phyloP scores from a whole-genome alignment of 2,888 invertebrate genomes.

The Nomada ferruginata region DNA sequence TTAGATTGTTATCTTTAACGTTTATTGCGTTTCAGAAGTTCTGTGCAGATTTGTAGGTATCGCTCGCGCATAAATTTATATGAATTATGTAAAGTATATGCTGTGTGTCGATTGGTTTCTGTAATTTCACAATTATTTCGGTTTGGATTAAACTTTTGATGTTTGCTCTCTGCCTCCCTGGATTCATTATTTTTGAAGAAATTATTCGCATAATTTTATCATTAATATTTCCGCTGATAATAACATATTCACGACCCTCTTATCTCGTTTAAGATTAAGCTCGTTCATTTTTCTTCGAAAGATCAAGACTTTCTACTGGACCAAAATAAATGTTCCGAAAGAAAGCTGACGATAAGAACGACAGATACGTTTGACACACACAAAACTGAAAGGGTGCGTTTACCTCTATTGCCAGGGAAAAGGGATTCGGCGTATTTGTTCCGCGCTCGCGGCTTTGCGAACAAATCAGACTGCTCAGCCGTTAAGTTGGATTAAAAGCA shows the following conservation, averaged over 20 bases:
- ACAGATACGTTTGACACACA: neutral
- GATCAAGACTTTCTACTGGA: neutral
- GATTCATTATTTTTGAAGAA: too few relatives aligned
- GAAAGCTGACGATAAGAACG: neutral
- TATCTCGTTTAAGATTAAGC: too few relatives aligned
- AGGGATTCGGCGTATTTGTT: slow-evolving; percentile 38
- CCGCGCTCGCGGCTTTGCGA: slow-evolving; percentile 27
- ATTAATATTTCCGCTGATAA: too few relatives aligned
- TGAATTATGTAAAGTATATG: neutral
- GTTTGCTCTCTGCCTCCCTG: too few relatives aligned
- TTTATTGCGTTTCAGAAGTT: neutral
- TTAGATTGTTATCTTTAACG: neutral
- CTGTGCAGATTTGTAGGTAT: neutral
- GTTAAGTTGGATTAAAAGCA: slow-evolving; percentile 67
- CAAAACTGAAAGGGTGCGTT: slow-evolving; percentile 9
- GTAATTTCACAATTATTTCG: neutral
- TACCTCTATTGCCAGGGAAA: slow-evolving; percentile 45
- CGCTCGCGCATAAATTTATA: neutral
- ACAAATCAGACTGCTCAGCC: slow-evolving; percentile 46
- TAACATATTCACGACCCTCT: too few relatives aligned
- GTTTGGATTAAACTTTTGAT: too few relatives aligned
- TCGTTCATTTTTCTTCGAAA: too few relatives aligned
- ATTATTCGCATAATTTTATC: too few relatives aligned
- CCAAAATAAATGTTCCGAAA: neutral
- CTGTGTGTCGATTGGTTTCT: neutral